Conservation (phyloP, 2,888 invertebrate genomes). For the Clitarchus hookeri region DNA sequence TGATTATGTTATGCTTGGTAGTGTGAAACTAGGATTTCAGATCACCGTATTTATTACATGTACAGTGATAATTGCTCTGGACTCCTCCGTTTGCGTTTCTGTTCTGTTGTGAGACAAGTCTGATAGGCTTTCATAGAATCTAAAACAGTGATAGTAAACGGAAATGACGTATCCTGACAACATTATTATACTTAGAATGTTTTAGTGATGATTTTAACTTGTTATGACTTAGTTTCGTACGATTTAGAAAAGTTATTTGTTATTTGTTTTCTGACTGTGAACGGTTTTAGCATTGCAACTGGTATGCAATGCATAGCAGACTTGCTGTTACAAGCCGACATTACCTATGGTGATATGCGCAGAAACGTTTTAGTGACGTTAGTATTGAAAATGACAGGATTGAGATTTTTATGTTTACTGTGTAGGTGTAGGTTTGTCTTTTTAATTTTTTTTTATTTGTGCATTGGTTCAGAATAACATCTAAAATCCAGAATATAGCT, state of each 20-base stretch:
- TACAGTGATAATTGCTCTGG: background rate
- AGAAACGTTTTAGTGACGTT: background rate
- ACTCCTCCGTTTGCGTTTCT: background rate
- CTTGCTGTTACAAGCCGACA: background rate
- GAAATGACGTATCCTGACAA: background rate
- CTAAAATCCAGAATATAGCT: constrained; percentile 7
- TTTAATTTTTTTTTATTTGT: background rate
- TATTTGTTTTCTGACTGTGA: background rate
- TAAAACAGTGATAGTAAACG: background rate
- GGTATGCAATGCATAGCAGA: background rate
- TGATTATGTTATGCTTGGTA: background rate
- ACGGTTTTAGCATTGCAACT: background rate
- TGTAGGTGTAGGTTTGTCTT: constrained; percentile 3
- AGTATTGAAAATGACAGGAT: background rate
- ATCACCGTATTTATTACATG: background rate
- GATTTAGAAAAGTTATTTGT: constrained; percentile 9
- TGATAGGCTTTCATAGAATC: background rate
- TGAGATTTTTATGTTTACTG: constrained; percentile 11
- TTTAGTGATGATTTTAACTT: constrained; percentile 2
- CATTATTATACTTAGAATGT: constrained; percentile 1
- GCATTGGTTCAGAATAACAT: background rate
- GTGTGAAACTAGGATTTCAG: background rate
- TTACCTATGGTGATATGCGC: background rate
- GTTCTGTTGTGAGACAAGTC: background rate
- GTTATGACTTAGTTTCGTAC: constrained; percentile 2